Conservation (phyloP, 2,888 invertebrate species). For the Apotomis turbidana region DNA sequence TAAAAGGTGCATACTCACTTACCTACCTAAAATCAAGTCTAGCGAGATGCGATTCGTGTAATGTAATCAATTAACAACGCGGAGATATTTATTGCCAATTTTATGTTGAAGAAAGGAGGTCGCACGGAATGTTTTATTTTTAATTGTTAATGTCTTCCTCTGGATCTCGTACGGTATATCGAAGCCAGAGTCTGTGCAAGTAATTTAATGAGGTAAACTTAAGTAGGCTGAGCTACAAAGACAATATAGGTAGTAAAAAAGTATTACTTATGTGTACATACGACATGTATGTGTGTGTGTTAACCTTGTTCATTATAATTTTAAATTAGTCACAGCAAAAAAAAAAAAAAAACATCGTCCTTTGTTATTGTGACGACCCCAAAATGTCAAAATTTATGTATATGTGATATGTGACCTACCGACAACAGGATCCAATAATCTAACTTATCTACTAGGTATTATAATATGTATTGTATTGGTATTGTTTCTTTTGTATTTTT, state of each 20-base stretch:
- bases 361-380: slow-evolving; percentile 10
- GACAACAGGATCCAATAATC: not conserved
- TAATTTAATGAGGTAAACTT: not conserved
- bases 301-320: not conserved
- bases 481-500: no score
- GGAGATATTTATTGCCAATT: slow-evolving; percentile 5
- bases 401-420: not conserved
- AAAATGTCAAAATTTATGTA: not conserved
- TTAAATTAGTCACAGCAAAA: not conserved
- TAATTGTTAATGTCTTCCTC: slow-evolving; percentile 22
- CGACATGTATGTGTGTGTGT: no score
- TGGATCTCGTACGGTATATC: slow-evolving; percentile 18
- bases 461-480: not conserved
- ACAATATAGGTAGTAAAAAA: no score
- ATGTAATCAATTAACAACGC: slow-evolving; percentile 22
- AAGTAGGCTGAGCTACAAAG: not conserved
- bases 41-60: not conserved
- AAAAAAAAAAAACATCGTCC: not conserved
- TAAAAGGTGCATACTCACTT: no score
- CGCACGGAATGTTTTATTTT: slow-evolving; percentile 26
- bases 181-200: slow-evolving; percentile 7
- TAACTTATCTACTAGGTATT: slow-evolving; percentile 1
- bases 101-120: slow-evolving; percentile 26
- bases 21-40: no score
- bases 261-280: no score